phyloP scores from a whole-genome alignment of 2,113 vertebrate genomes.

The Bagarius yarrelli region DNA sequence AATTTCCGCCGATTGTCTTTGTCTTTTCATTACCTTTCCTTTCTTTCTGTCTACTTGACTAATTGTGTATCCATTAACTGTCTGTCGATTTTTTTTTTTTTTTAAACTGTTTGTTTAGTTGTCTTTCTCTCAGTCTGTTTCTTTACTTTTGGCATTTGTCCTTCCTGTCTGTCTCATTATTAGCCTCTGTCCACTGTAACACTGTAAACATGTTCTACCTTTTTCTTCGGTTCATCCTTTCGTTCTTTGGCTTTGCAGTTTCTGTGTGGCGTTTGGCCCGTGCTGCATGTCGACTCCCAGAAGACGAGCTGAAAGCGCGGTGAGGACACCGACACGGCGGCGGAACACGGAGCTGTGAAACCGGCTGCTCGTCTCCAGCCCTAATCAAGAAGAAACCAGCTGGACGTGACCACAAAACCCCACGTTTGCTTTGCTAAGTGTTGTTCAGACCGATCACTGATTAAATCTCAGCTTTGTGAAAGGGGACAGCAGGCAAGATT shows the following conservation, averaged over 20 bases:
- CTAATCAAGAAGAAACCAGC: neutral
- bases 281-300: conserved; percentile 83
- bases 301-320: conserved; percentile 77
- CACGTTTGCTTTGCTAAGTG: conserved; percentile 50
- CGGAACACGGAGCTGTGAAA: conserved; percentile 46
- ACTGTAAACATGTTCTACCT: too few species aligned
- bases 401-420: conserved; percentile 38
- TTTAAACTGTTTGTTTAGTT: too few species aligned
- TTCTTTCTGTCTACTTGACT: neutral
- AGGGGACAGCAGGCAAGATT: neutral
- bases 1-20: too few species aligned
- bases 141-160: neutral
- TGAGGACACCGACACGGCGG: conserved; percentile 51
- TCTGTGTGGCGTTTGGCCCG: conserved; percentile 88
- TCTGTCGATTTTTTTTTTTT: too few species aligned
- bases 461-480: conserved; percentile 53
- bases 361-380: conserved; percentile 38
- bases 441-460: conserved; percentile 46
- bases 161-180: neutral
- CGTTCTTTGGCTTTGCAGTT: conserved; percentile 73
- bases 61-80: too few species aligned
- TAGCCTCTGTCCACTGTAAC: neutral
- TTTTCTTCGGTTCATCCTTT: neutral
- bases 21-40: neutral
- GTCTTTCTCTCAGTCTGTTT: too few species aligned